Conservation (phyloP, 1,140 invertebrate species). For the Philopotamus ludificatus region DNA sequence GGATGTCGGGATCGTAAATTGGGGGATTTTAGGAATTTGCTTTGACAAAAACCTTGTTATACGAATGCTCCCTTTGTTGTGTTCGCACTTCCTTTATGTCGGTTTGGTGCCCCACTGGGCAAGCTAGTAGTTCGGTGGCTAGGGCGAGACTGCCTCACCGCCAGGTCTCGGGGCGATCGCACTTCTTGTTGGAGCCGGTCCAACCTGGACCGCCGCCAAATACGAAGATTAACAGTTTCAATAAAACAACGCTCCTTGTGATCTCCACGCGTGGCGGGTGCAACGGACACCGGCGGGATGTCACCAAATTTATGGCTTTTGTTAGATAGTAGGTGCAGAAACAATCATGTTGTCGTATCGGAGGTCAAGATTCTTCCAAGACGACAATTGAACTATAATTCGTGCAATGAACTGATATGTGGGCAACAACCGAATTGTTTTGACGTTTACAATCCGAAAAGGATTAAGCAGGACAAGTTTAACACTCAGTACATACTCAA, state of each 20-base stretch:
- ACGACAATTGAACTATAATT: no score
- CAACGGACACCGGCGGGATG: constrained; percentile 11
- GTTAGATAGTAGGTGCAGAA: neutral
- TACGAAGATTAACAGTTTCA: constrained; percentile 32
- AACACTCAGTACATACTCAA: no score
- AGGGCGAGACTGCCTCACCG: neutral
- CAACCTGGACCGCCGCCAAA: constrained; percentile 31
- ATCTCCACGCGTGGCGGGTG: constrained; percentile 7
- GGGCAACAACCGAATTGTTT: no score
- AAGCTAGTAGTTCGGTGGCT: neutral
- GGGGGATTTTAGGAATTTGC: neutral
- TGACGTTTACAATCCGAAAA: no score
- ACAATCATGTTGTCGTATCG: constrained; percentile 3
- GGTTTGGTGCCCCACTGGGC: constrained; percentile 4
- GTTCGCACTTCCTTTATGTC: constrained; percentile 28
- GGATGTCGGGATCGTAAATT: no score
- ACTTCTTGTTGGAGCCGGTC: constrained; percentile 20
- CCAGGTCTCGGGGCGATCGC: neutral
- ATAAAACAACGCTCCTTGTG: constrained; percentile 20
- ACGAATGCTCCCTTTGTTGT: constrained; percentile 9
- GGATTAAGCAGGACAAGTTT: no score
- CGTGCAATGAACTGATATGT: no score
- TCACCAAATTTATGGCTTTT: constrained; percentile 18
- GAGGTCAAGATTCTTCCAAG: constrained; percentile 4
- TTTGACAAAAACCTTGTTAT: neutral